phyloP scores from a whole-genome alignment of 2,113 vertebrate species.

The Salvelinus sp. region DNA sequence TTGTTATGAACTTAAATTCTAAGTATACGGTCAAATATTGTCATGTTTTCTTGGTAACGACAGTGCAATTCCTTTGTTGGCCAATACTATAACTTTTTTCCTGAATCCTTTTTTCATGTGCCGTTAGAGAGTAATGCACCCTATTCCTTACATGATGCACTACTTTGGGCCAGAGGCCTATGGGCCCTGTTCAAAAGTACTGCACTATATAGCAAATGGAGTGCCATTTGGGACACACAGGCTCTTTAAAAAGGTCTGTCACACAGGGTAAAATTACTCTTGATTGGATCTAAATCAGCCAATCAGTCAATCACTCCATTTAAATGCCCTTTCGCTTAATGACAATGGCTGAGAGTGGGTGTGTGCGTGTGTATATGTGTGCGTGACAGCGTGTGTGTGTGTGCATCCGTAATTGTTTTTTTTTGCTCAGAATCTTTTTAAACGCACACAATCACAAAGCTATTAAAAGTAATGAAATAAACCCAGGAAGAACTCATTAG shows the following conservation, averaged over 20 bases:
- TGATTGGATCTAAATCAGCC: slow-evolving; percentile 17
- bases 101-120: no score
- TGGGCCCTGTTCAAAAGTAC: no score
- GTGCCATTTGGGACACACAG: background rate
- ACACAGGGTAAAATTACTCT: slow-evolving; percentile 19
- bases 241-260: slow-evolving; percentile 7
- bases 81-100: no score
- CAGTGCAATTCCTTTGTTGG: no score
- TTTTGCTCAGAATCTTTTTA: slow-evolving; percentile 53
- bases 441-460: slow-evolving; percentile 65
- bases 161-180: no score
- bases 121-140: no score
- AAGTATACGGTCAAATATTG: no score
- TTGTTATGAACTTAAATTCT: no score
- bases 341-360: background rate
- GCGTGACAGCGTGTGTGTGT: slow-evolving; percentile 6
- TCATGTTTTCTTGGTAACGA: no score
- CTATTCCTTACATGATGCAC: no score
- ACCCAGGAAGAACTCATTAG: slow-evolving; percentile 60
- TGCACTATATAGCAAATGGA: no score
- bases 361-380: no score
- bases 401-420: slow-evolving; percentile 21
- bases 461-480: slow-evolving; percentile 70
- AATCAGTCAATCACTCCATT: slow-evolving; percentile 4
- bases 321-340: background rate